These are phyloP conservation scores for Doryteuthis pealeii DNA, from an alignment of 1,140 invertebrate genomes.

Conservation along the genomic window DNA sequence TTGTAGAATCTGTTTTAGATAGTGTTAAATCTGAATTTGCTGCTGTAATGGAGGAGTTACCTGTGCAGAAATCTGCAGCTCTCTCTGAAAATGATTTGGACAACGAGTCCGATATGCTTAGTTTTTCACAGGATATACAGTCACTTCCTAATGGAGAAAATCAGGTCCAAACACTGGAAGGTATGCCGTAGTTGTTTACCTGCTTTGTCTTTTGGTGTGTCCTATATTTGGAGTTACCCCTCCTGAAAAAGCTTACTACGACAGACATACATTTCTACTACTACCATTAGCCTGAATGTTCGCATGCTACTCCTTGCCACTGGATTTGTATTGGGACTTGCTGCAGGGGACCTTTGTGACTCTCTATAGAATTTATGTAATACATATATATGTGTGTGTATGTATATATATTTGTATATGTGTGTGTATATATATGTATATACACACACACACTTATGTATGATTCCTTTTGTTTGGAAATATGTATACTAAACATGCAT, in stretches of 20 bases:
- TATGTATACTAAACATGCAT: too few species aligned
- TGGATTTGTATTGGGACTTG: conserved; percentile 4
- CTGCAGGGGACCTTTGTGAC: conserved; percentile 7
- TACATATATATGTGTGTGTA: too few species aligned
- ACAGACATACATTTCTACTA: conserved; percentile 12
- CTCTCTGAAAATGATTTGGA: neutral
- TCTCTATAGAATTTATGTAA: neutral
- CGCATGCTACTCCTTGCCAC: conserved; percentile 8
- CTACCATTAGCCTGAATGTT: conserved; percentile 9
- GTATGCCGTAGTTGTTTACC: conserved; percentile 13
- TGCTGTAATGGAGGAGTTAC: conserved; percentile 5
- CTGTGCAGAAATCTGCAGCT: neutral
- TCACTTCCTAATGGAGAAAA: conserved; percentile 12
- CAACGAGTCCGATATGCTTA: neutral
- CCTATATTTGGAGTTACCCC: conserved; percentile 12
- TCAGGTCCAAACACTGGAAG: conserved; percentile 10
- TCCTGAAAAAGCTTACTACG: conserved; percentile 10
- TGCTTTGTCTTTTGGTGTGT: conserved; percentile 9
- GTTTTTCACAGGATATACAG: conserved; percentile 9
- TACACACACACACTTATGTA: too few species aligned
- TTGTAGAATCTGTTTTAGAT: neutral
- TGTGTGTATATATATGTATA: too few species aligned
- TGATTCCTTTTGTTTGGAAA: too few species aligned
- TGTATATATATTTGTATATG: too few species aligned
- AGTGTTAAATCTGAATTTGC: neutral